These are phyloP conservation scores for Lycodopsis pacificus DNA, from an alignment of 2,797 vertebrate genomes.

Conservation along the genomic window DNA sequence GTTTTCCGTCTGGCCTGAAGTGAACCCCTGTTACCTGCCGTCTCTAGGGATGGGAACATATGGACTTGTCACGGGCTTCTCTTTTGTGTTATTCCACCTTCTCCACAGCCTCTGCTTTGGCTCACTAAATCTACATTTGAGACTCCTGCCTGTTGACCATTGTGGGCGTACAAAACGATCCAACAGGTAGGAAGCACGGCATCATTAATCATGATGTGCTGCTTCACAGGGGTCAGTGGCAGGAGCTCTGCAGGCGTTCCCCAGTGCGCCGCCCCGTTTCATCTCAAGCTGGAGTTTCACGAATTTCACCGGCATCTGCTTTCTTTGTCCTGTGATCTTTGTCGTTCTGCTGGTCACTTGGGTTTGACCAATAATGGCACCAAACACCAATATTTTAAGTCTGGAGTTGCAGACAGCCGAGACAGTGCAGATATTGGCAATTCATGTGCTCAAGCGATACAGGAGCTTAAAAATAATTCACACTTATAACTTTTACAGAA, in stretches of 20 bases:
- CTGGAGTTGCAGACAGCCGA: conserved; percentile 12
- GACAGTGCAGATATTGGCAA: conserved; percentile 27
- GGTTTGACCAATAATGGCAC: conserved; percentile 31
- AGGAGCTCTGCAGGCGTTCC: conserved; percentile 26
- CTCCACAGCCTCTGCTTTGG: conserved; percentile 16
- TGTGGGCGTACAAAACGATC: conserved; percentile 35
- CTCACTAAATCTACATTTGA: conserved; percentile 4
- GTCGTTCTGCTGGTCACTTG: conserved; percentile 18
- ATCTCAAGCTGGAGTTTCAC: conserved; percentile 33
- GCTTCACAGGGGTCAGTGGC: conserved; percentile 17
- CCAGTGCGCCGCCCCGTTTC: conserved; percentile 34
- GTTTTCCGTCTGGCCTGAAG: conserved; percentile 53
- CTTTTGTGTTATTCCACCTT: conserved; percentile 39
- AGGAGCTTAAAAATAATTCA: neutral
- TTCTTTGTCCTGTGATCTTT: conserved; percentile 30
- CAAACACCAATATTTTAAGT: conserved; percentile 16
- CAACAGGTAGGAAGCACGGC: conserved; percentile 43
- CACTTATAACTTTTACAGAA: neutral
- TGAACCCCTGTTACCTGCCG: conserved; percentile 65
- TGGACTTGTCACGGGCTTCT: conserved; percentile 32
- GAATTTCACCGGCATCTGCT: conserved; percentile 39
- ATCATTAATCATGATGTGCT: conserved; percentile 58
- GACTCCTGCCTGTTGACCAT: conserved; percentile 29
- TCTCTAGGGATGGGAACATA: conserved; percentile 29
- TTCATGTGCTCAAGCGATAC: conserved; percentile 3